Evolutionary conservation across 2,113 vertebrate genomes (phyloP), one percentile per base, ranked within the genome.

Genomic region (Cynocephalus volans): DNA sequence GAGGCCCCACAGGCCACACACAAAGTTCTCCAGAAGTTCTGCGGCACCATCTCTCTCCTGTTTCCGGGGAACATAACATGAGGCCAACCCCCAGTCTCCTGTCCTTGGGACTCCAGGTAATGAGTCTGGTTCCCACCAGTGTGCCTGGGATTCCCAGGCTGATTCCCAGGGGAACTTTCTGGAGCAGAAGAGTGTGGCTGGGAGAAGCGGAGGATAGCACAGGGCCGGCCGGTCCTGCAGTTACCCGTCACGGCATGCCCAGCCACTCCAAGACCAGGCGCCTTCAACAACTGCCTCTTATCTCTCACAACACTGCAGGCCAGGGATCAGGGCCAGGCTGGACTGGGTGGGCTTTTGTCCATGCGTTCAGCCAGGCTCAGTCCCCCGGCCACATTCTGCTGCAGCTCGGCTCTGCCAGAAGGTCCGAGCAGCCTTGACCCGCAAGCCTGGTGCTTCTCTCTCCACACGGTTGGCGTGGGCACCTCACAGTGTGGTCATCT

Each of bases 341-440:
- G 58, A 23, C 56, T 65, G 18, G 17, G 36, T 17, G 13, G 28
- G 33, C 19, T 48, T 18, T 19, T 18, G 41, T 41, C 33, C 18
- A 1, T 7, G 3, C 13, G 23, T 80, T 19, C 1, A 8, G 50
- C 50, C 48, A 23, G 36, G 56, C 24, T 31, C 5, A 1, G 1
- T 58, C 64, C 1, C 24, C 36, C 6, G 14, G 54, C 41, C 50
- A 23, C 10, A 4, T 26, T 50, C 11, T 50, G 10, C 36, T 5
- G 65, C 54, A 82, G 28, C 33, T 31, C 21, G 36, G 45, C 65
- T n/a, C 36, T 0, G 26, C 1, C 3, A 18, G 41, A 31, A 7
- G 14, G 56, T 41, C 50, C 67, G 36, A 19, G 54, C 11, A 14
- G 41, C 48, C 70, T 17, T 64, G 72, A 62, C 41, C n/a, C 33